Percentiles rank a stretch among this genome's conserved stretches.
Evolutionary conservation across 30 jellyfish, hydroid and myxozoan species (phyloP).

Genomic region (Rhopilema esculentum): DNA sequence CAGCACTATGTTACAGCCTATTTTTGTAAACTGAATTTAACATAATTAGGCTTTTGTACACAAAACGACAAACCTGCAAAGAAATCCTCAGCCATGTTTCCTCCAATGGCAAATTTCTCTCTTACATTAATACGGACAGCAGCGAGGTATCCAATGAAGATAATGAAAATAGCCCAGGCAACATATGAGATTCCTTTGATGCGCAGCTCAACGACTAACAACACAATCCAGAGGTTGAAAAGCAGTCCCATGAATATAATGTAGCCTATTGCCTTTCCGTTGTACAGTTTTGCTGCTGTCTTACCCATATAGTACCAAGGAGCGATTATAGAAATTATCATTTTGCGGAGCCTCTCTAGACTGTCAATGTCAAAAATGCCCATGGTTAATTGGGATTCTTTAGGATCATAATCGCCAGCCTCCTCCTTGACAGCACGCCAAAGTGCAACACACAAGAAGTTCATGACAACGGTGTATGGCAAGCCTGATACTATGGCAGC

Average conservation of each 20-base stretch:
- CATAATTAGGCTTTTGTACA: neutral
- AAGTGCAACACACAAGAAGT: slow-evolving; percentile 92
- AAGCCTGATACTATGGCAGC: slow-evolving; percentile 88
- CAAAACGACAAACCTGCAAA: slow-evolving; percentile 47
- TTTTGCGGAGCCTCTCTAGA: slow-evolving; percentile 46
- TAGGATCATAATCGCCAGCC: slow-evolving; percentile 86
- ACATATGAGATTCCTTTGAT: slow-evolving; percentile 80
- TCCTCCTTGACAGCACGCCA: slow-evolving; percentile 96
- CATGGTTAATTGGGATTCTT: slow-evolving; percentile 67
- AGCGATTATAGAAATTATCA: slow-evolving; percentile 61
- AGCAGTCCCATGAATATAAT: slow-evolving; percentile 55
- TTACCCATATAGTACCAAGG: slow-evolving; percentile 90
- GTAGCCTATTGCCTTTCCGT: slow-evolving; percentile 36
- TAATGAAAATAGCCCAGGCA: slow-evolving; percentile 86
- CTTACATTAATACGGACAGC: slow-evolving; percentile 78
- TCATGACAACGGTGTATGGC: slow-evolving; percentile 90
- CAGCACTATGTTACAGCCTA: no score
- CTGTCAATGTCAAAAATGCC: slow-evolving; percentile 68
- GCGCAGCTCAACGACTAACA: slow-evolving; percentile 77
- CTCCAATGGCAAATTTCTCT: slow-evolving; percentile 74
- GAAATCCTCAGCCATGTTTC: slow-evolving; percentile 95
- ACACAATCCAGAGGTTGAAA: slow-evolving; percentile 78
- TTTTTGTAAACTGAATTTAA: neutral
- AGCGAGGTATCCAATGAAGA: slow-evolving; percentile 78
- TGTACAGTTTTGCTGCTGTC: slow-evolving; percentile 70